Conservation (phyloP, 30 jellyfish, hydroid and myxozoan species). For the Catostylus mosaicus region DNA sequence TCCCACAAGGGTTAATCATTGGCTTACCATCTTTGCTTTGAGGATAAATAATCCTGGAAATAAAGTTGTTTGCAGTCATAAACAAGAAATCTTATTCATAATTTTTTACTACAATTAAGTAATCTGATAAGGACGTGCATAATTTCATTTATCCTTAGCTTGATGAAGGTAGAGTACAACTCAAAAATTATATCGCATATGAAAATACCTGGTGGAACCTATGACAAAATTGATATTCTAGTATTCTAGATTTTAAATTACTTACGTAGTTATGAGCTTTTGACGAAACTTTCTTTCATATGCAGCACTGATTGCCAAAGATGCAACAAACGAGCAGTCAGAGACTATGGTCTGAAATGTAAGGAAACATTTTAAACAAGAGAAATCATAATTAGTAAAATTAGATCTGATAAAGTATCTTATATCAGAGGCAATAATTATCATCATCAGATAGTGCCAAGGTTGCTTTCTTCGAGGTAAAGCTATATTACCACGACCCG, state of each 20-base stretch:
- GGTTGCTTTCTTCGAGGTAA: background rate
- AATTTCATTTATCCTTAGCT: too few species aligned
- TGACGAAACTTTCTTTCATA: conserved; percentile 84
- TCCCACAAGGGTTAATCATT: conserved; percentile 97
- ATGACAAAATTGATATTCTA: too few species aligned
- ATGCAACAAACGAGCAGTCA: conserved; percentile 99
- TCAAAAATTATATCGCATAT: too few species aligned
- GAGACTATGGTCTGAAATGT: conserved; percentile 88
- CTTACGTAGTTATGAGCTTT: conserved; percentile 85
- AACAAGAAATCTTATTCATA: too few species aligned
- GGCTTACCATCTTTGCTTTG: conserved; percentile 93
- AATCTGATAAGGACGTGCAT: too few species aligned
- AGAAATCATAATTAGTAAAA: too few species aligned
- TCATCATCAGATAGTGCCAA: background rate
- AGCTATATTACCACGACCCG: too few species aligned
- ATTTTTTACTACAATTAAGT: too few species aligned
- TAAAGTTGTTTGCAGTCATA: background rate
- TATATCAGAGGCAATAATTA: too few species aligned
- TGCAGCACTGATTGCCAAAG: conserved; percentile 99
- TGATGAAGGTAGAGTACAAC: too few species aligned
- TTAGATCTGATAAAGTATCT: too few species aligned
- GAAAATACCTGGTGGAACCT: too few species aligned
- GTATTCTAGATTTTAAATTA: background rate
- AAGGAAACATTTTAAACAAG: background rate
- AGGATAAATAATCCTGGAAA: conserved; percentile 87